Conservation (phyloP, 1,140 invertebrate genomes). For the Papilio dardanus region DNA sequence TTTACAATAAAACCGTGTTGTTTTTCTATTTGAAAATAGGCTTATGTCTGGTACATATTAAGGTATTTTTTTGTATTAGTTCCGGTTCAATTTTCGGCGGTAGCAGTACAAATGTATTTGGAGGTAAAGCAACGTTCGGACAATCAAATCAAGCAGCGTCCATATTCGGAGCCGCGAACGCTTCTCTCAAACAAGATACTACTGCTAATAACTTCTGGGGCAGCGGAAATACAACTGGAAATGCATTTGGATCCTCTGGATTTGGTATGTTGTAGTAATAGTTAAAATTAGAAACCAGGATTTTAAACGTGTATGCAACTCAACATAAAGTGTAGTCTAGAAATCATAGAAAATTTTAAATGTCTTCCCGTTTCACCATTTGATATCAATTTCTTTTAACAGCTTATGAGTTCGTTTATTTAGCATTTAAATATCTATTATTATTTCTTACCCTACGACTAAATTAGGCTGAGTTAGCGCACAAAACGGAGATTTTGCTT, state of each 20-base stretch:
- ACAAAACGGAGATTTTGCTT: no score
- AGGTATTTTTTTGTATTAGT: conserved; percentile 37
- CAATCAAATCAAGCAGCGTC: conserved; percentile 58
- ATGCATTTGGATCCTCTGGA: conserved; percentile 54
- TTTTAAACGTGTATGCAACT: no score
- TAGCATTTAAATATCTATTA: no score
- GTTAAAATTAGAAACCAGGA: neutral
- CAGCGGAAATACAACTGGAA: conserved; percentile 48
- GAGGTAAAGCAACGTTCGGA: conserved; percentile 58
- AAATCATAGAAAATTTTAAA: no score
- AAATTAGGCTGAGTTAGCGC: no score
- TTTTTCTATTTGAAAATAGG: neutral
- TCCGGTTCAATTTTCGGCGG: conserved; percentile 63
- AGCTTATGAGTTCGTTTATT: no score
- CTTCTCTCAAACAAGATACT: conserved; percentile 60
- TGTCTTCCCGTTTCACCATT: no score
- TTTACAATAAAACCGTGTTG: no score
- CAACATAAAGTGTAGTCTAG: no score
- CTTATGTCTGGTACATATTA: neutral
- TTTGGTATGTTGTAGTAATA: conserved; percentile 48
- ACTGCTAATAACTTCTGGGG: conserved; percentile 66
- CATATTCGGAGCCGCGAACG: conserved; percentile 60
- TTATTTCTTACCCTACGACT: no score
- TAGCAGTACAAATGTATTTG: conserved; percentile 63
- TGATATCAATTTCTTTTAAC: no score